Base-by-base conservation (phyloP, 2,113 vertebrate genomes). In the Rostratula benghalensis region DNA sequence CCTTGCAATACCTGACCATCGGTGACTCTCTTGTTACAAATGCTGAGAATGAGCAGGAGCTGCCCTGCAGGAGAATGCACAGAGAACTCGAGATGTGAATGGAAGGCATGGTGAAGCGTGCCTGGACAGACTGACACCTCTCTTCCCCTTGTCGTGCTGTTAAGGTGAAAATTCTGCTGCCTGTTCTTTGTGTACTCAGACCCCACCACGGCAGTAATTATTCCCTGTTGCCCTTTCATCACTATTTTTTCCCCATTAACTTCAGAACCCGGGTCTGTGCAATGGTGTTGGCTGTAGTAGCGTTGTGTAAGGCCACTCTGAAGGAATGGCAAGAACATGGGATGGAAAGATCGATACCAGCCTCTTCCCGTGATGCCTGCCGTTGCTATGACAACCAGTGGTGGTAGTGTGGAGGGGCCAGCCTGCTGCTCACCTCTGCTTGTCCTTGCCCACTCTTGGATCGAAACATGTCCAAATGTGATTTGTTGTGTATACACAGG, bases 361-460 rank as follows among this genome's bases (percentile, higher is more conserved):
- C 53, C 33, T 94, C 75, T 91, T 83, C n/a, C 33, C 14, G 20
- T 57, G 51, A 75, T 2, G 83, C 35, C 30, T 92, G 35, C 67
- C 3, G 54, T 96, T 96, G 75, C 95, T 63, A 94, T 74, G 89
- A 88, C 78, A 93, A 96, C 93, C 30, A 11, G 50, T 90, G 48
- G n/a, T 90, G 45, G 64, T 94, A 35, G 65, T 93, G 64, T 87
- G 87, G 83, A 92, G 83, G 83, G 91, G 88, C 87, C 71, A 70
- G 64, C 53, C 8, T 92, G 70, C 82, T 86, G 81, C 90, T 97
- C 94, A 96, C 94, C 96, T 95, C 93, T 95, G 63, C 74, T 95
- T 95, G 92, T 96, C 88, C 90, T 94, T 94, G 89, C 43, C 53
- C 27, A 5, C 39, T 73, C 63, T 39, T 82, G 83, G 89, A 94